These are phyloP conservation scores for Zophobas morio DNA, from an alignment of 1,140 invertebrate species.

Conservation along the genomic window DNA sequence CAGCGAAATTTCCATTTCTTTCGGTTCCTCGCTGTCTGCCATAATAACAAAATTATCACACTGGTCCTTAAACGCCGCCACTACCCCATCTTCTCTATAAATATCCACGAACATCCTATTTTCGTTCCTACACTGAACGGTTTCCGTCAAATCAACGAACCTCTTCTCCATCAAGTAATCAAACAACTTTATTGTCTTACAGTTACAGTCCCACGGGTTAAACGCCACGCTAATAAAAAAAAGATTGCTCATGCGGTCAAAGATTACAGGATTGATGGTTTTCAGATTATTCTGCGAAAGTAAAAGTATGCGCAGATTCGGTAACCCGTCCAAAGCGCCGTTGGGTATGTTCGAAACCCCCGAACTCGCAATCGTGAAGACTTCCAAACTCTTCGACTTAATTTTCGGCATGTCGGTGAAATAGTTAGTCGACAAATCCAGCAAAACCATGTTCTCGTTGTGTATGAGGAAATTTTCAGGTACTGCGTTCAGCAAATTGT, in stretches of 20 bases:
- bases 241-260: constrained; percentile 46
- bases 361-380: constrained; percentile 57
- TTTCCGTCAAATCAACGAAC: constrained; percentile 55
- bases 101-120: constrained; percentile 48
- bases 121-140: constrained; percentile 53
- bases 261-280: constrained; percentile 56
- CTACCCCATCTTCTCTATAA: constrained; percentile 43
- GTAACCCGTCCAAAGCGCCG: constrained; percentile 54
- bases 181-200: constrained; percentile 60
- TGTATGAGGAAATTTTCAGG: constrained; percentile 54
- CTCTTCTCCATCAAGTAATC: constrained; percentile 48
- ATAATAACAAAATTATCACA: neutral
- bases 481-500: constrained; percentile 58
- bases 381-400: constrained; percentile 55
- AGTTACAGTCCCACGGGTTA: constrained; percentile 61
- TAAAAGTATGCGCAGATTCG: constrained; percentile 58
- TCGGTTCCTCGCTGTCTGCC: neutral
- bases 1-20: neutral
- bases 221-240: constrained; percentile 55
- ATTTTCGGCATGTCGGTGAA: constrained; percentile 60
- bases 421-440: constrained; percentile 60
- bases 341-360: constrained; percentile 55
- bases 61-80: neutral
- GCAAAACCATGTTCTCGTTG: constrained; percentile 55
- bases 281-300: constrained; percentile 62